These are phyloP conservation scores for Xestia ashworthii DNA, from an alignment of 2,888 invertebrate species.

Conservation along the genomic window DNA sequence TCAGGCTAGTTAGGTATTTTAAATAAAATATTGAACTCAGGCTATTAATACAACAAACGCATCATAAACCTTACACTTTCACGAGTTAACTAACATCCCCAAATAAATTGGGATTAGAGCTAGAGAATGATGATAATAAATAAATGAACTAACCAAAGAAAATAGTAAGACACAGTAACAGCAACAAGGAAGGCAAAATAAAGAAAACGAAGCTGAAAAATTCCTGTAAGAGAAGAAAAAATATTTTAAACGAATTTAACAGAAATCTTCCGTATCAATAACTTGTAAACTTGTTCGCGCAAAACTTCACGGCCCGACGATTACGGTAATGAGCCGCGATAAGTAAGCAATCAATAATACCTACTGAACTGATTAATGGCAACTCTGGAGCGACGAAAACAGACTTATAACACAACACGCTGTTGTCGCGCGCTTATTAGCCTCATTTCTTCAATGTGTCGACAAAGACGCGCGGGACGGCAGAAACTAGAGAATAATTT, in stretches of 20 bases:
- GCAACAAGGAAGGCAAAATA: conserved; percentile 1
- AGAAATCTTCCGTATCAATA: conserved; percentile 36
- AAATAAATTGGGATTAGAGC: background rate
- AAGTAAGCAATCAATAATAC: conserved; percentile 61
- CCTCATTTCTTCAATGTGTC: background rate
- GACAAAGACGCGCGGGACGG: background rate
- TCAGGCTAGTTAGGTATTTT: no score
- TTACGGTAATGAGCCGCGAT: conserved; percentile 51
- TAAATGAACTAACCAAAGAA: background rate
- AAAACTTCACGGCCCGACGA: conserved; percentile 44
- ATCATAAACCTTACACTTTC: background rate
- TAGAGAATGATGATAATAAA: background rate
- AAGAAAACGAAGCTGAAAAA: conserved; percentile 1
- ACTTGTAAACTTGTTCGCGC: conserved; percentile 38
- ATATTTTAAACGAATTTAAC: conserved; percentile 37
- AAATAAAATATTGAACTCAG: background rate
- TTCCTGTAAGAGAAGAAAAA: conserved; percentile 18
- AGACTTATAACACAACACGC: conserved; percentile 37
- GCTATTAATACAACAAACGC: background rate
- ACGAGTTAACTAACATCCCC: background rate
- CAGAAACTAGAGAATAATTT: background rate
- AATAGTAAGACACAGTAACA: background rate
- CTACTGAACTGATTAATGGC: conserved; percentile 54
- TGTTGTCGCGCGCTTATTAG: background rate
- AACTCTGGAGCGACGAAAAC: conserved; percentile 27